Evolutionary conservation across 2,888 invertebrate genomes (phyloP).

Genomic region (Sepioteuthis lessoniana): DNA sequence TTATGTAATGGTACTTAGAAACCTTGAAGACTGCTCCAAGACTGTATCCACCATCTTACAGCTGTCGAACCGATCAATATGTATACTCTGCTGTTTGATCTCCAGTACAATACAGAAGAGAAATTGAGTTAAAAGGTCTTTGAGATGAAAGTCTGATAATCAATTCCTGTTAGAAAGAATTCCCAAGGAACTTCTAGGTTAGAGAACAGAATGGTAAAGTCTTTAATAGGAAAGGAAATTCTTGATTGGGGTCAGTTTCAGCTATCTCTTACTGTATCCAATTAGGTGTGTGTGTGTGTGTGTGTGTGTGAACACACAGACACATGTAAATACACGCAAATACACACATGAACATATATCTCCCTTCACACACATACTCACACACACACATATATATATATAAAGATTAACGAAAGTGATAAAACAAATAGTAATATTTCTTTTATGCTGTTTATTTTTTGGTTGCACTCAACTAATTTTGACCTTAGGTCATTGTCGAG

Average conservation of each 20-base stretch:
- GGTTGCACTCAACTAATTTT: too few relatives aligned
- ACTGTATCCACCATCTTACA: background rate
- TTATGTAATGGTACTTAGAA: background rate
- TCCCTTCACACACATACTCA: too few relatives aligned
- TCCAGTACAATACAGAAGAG: background rate
- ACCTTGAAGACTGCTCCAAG: background rate
- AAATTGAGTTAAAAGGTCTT: conserved; percentile 33
- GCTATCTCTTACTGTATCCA: background rate
- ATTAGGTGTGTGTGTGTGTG: background rate
- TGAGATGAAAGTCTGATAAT: background rate
- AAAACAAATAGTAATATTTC: too few relatives aligned
- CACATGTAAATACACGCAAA: too few relatives aligned
- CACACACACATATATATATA: too few relatives aligned
- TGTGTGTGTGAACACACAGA: too few relatives aligned
- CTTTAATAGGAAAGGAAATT: background rate
- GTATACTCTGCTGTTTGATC: background rate
- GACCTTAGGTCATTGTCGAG: too few relatives aligned
- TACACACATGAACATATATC: too few relatives aligned
- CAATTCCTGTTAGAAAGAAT: background rate
- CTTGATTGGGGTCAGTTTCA: background rate
- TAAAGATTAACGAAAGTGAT: too few relatives aligned
- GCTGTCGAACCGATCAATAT: background rate
- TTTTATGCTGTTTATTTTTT: too few relatives aligned
- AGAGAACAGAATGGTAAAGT: background rate
- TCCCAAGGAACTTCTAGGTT: background rate